Evolutionary conservation across 2,113 vertebrate species (phyloP).

Genomic region (Mungos mungo): DNA sequence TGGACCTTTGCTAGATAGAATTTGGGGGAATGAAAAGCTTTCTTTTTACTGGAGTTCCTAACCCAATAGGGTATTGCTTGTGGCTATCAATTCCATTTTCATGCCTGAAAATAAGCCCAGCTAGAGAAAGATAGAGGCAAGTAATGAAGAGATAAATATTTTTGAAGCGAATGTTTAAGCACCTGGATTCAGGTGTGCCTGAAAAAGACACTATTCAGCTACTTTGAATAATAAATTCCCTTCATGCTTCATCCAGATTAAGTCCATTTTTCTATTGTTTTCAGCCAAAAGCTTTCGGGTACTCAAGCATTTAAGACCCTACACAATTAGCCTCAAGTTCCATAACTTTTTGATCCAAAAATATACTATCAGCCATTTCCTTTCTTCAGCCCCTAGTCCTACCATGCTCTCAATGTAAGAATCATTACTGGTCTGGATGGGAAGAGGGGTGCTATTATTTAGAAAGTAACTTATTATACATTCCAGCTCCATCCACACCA

Average conservation of each 20-base stretch:
- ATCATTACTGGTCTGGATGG: neutral
- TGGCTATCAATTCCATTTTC: neutral
- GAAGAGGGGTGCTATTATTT: neutral
- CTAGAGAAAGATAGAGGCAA: conserved; percentile 5
- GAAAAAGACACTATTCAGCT: neutral
- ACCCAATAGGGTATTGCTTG: neutral
- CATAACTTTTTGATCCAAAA: neutral
- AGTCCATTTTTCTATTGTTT: neutral
- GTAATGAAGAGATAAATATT: neutral
- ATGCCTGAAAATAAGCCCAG: neutral
- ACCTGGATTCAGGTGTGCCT: neutral
- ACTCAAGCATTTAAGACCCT: neutral
- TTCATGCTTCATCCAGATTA: neutral
- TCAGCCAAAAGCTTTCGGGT: neutral
- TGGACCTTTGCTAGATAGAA: neutral
- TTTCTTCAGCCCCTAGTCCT: neutral
- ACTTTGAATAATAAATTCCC: neutral
- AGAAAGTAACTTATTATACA: conserved; percentile 27
- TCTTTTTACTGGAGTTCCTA: neutral
- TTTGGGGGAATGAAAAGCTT: neutral
- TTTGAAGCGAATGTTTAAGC: neutral
- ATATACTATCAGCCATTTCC: neutral
- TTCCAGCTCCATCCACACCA: no score
- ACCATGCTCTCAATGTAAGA: neutral
- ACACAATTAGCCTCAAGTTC: neutral